A percentile compares a stretch with the other conserved stretches of the same genome.
phyloP scores from a whole-genome alignment of 2,113 vertebrate species.

The Polypterus senegalus region DNA sequence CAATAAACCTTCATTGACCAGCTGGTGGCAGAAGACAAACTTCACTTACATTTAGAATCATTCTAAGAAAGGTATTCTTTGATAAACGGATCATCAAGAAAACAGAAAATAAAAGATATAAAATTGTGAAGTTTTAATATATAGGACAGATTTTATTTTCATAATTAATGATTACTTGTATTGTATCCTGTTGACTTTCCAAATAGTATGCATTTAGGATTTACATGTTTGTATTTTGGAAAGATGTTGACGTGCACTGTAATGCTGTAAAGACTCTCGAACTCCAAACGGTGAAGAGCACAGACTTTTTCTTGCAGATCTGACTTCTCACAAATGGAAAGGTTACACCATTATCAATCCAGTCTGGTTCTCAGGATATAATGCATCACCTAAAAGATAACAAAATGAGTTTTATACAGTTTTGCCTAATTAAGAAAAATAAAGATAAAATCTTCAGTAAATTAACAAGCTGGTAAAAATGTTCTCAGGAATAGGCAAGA shows the following conservation, averaged over 20 bases:
- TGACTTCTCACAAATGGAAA: constrained; percentile 40
- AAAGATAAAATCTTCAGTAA: too few species aligned
- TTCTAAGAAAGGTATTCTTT: too few species aligned
- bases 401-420: constrained; percentile 10
- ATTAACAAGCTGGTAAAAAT: too few species aligned
- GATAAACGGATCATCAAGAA: too few species aligned
- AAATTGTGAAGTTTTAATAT: neutral
- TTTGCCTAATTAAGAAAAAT: too few species aligned
- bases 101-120: neutral
- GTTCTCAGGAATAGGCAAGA: too few species aligned
- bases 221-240: constrained; percentile 40
- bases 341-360: constrained; percentile 33
- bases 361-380: constrained; percentile 50
- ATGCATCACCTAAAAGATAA: constrained; percentile 47
- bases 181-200: neutral
- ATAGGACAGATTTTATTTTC: neutral
- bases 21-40: too few species aligned
- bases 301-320: constrained; percentile 40
- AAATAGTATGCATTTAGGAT: constrained; percentile 22
- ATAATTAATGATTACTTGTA: neutral
- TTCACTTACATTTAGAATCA: too few species aligned
- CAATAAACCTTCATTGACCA: too few species aligned
- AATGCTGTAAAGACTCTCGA: constrained; percentile 10
- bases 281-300: constrained; percentile 39
- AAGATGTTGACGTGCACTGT: constrained; percentile 34